phyloP scores from a whole-genome alignment of 2,888 invertebrate species.

The Synanthedon andrenaeformis region DNA sequence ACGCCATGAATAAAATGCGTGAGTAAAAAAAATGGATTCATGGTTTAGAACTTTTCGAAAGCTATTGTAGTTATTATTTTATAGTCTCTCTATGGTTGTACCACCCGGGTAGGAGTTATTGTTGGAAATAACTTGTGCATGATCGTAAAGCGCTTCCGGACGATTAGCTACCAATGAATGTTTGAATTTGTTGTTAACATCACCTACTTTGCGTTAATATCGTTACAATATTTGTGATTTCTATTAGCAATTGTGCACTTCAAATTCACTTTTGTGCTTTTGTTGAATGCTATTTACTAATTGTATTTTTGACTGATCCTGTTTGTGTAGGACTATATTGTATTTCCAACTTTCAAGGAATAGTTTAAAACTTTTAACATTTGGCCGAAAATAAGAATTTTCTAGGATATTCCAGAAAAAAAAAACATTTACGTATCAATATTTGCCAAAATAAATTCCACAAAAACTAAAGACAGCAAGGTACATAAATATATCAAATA shows the following conservation, averaged over 20 bases:
- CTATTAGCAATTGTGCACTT: conserved; percentile 64
- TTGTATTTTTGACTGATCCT: conserved; percentile 51
- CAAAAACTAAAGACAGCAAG: no score
- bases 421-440: no score
- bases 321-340: conserved; percentile 22
- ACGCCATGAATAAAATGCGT: conserved; percentile 62
- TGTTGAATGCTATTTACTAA: conserved; percentile 42
- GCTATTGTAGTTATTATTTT: conserved; percentile 20
- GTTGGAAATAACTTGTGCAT: conserved; percentile 51
- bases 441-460: no score
- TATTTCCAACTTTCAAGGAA: background rate
- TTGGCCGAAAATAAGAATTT: no score
- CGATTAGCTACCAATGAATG: conserved; percentile 62
- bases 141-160: conserved; percentile 56
- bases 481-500: no score
- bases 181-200: conserved; percentile 68
- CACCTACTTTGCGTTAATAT: conserved; percentile 67
- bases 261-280: conserved; percentile 32
- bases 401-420: no score
- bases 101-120: conserved; percentile 58
- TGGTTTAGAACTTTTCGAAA: conserved; percentile 6
- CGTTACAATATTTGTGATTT: conserved; percentile 67
- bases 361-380: no score
- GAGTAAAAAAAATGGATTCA: conserved; percentile 29
- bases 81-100: conserved; percentile 14